Evolutionary conservation across 2,113 vertebrate species (phyloP).

Genomic region (Pelvicachromis taeniatus): DNA sequence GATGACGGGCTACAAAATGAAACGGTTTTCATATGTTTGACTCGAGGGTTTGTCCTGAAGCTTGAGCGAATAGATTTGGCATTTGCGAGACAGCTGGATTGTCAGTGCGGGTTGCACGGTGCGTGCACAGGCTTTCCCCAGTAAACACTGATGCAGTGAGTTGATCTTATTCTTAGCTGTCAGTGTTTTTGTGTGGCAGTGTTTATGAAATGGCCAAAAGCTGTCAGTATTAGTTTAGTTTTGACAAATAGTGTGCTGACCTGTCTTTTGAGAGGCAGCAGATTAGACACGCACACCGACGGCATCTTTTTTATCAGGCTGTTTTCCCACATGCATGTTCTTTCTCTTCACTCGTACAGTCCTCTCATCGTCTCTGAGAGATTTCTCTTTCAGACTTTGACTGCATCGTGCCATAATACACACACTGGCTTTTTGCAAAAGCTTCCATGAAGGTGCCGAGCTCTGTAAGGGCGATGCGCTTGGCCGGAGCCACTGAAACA

Average conservation of each 20-base stretch:
- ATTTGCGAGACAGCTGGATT: not conserved
- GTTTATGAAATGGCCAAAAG: not conserved
- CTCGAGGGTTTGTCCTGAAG: not conserved
- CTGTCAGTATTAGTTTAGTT: conserved; percentile 4
- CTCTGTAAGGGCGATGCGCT: conserved; percentile 12
- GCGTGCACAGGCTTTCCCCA: not conserved
- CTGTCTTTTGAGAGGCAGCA: not conserved
- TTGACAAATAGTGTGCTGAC: not conserved
- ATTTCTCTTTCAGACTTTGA: not conserved
- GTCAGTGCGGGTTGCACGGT: not conserved
- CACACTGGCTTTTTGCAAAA: not conserved
- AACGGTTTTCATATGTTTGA: not conserved
- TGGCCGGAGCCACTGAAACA: conserved; percentile 8
- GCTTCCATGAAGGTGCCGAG: not conserved
- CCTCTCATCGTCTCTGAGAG: not conserved
- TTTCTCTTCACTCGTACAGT: not conserved
- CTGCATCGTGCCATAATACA: not conserved
- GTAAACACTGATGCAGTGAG: not conserved
- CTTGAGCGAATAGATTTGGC: not conserved
- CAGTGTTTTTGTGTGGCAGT: not conserved
- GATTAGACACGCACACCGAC: not conserved
- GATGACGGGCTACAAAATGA: not conserved
- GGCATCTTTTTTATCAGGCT: not conserved
- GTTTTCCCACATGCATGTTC: not conserved
- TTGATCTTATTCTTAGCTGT: not conserved